A percentile compares a stretch with the other conserved stretches of the same genome.
Conservation (phyloP, 2,888 invertebrate genomes). For the Pseudanteris insignis region DNA sequence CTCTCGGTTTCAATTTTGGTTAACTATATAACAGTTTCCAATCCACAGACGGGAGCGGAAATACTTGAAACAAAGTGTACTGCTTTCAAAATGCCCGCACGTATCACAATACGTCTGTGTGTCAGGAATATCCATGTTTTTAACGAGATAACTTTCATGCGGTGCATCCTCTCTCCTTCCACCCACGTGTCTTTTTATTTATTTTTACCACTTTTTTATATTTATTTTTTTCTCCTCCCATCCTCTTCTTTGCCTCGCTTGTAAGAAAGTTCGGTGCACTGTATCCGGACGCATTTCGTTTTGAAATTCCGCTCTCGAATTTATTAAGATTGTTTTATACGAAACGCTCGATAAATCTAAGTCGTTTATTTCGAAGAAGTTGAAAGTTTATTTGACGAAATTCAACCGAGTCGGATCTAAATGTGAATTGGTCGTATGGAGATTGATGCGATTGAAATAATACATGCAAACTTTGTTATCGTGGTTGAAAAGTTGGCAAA, state of each 20-base stretch:
- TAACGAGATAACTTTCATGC: constrained; percentile 50
- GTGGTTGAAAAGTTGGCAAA: too few species aligned
- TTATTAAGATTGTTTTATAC: constrained; percentile 31
- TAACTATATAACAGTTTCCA: constrained; percentile 40
- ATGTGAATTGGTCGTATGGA: too few species aligned
- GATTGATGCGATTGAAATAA: too few species aligned
- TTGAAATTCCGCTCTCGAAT: constrained; percentile 21
- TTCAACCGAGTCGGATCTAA: too few species aligned
- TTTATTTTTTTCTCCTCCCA: too few species aligned
- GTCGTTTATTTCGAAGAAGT: constrained; percentile 1
- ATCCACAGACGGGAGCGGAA: constrained; percentile 41
- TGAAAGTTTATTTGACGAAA: too few species aligned
- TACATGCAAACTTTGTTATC: too few species aligned
- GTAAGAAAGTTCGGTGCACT: constrained; percentile 37
- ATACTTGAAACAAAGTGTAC: constrained; percentile 40
- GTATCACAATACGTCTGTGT: constrained; percentile 42
- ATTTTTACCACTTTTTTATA: background rate
- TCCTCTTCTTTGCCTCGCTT: constrained; percentile 19
- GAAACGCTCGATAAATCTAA: constrained; percentile 12
- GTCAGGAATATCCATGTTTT: constrained; percentile 46
- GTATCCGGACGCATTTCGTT: constrained; percentile 28
- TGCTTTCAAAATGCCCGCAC: constrained; percentile 44
- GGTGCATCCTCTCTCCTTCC: constrained; percentile 33
- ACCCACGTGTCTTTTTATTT: constrained; percentile 3
- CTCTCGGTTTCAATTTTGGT: constrained; percentile 37